Evolutionary conservation across 2,113 vertebrate genomes (phyloP).

Genomic region (Lathamus discolor): DNA sequence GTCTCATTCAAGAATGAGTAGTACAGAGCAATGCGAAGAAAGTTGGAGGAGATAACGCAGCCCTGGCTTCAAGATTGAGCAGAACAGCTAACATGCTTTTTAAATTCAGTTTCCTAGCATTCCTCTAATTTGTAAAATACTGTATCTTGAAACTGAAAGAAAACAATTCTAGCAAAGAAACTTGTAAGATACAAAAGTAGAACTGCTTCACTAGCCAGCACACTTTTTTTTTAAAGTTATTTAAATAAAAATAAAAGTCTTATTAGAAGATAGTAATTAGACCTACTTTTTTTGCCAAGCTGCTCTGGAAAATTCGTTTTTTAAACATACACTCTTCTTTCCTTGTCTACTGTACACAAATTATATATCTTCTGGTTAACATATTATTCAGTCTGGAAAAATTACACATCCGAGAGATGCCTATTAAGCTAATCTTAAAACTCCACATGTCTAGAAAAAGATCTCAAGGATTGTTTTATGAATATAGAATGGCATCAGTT

Average conservation of each 20-base stretch:
- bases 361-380: background rate
- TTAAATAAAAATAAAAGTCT: background rate
- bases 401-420: slow-evolving; percentile 23
- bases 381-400: background rate
- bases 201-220: background rate
- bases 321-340: background rate
- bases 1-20: background rate
- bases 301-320: background rate
- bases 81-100: background rate
- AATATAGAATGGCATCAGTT: background rate
- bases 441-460: background rate
- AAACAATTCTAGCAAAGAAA: background rate
- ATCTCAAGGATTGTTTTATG: background rate
- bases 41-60: background rate
- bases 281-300: background rate
- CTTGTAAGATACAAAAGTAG: background rate
- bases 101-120: background rate
- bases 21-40: background rate
- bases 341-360: background rate
- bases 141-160: background rate
- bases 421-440: slow-evolving; percentile 4
- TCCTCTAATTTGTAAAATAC: background rate
- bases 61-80: background rate
- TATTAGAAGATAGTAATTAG: background rate
- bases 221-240: background rate